Base-by-base conservation (phyloP, 2,888 invertebrate genomes). In the Frankliniella intonsa region DNA sequence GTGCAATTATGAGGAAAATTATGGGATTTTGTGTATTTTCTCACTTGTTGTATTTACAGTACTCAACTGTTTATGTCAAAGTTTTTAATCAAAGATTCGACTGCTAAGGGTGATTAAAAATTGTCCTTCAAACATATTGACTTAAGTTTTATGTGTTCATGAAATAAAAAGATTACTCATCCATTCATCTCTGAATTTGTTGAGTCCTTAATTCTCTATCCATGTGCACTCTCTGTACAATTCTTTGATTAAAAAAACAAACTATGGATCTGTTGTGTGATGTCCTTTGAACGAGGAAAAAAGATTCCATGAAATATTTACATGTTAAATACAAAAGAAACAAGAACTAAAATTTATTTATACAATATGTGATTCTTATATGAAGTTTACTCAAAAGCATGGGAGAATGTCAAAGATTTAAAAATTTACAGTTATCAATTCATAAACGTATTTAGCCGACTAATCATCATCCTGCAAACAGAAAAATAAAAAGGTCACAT, bases 401-500 rank as follows among this genome's bases (percentile, higher is more conserved):
- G 38, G 38, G 38, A 38, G 38, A 38, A 38, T 5, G 5, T 38
- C 38, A 38, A 38, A 38, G 2, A 3, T 38, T 38, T 38, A 3
- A 5, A 38, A 38, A 38, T 38, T 38, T 5, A 38, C 38, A 38
- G 38, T 38, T 5, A 38, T 38, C 55, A 55, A 55, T 11, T 12
- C 19, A 14, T 19, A n/a, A n/a, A n/a, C n/a, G n/a, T n/a, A 69
- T 69, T 1, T 22, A 76, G 25, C 22, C 1, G n/a, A 8, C 25
- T 76, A 76, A 25, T 76, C 69, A 25, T 76, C 69, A n/a, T 76
- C 69, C 69, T 76, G 69, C 11, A 76, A 76, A 12, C 9, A 76
- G 10, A 76, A 10, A 76, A n/a, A 19, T 1, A 10, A 62, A 19
- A 0, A 62, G 62, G 17, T 19, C 17, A 17, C 17, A n/a, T 62